These are phyloP conservation scores for Augochlorella aurata DNA, from an alignment of 2,888 invertebrate species.

Conservation along the genomic window DNA sequence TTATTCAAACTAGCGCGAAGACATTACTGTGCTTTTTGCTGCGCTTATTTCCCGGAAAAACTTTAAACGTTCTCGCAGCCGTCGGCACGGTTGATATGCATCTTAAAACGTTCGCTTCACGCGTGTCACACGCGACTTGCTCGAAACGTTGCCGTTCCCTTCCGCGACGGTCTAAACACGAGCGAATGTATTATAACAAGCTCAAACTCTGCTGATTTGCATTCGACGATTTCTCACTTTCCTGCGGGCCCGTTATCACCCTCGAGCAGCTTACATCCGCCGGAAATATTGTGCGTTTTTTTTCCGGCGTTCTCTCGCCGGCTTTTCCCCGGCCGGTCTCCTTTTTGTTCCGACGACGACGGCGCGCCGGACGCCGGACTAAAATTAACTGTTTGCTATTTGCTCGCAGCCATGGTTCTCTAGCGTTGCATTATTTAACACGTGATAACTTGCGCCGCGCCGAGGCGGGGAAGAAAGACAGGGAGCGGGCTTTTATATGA, in stretches of 20 bases:
- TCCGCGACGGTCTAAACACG: neutral
- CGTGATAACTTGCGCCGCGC: conserved; percentile 8
- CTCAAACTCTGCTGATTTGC: neutral
- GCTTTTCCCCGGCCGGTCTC: neutral
- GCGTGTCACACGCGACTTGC: conserved; percentile 18
- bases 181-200: conserved; percentile 1
- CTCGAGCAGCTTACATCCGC: conserved; percentile 4
- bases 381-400: conserved; percentile 13
- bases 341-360: conserved; percentile 1
- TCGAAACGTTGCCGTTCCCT: neutral
- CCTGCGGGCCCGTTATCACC: neutral
- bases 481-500: neutral
- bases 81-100: neutral
- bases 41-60: neutral
- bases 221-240: neutral
- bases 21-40: neutral
- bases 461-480: neutral
- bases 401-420: neutral
- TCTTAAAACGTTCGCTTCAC: neutral
- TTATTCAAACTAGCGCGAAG: conserved; percentile 7
- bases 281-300: conserved; percentile 1
- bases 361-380: neutral
- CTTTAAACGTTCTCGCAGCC: neutral
- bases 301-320: neutral
- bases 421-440: conserved; percentile 8